Evolutionary conservation across 2,888 invertebrate genomes (phyloP).

Genomic region (Ptycholaimellus sp.): DNA sequence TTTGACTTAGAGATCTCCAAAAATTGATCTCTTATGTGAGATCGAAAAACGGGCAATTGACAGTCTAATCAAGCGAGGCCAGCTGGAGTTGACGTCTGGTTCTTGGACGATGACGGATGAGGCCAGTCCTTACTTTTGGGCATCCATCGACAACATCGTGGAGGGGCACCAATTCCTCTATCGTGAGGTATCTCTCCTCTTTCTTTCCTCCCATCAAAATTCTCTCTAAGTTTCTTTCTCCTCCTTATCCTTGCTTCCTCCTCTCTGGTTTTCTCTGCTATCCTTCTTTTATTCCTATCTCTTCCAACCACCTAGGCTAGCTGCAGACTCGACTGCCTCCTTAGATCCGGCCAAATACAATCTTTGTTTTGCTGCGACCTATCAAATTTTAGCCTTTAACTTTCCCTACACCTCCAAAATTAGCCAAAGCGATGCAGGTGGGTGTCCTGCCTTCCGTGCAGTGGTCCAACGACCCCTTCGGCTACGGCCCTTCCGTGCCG

Average conservation of each 20-base stretch:
- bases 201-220: no score
- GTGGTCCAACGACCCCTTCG: constrained; percentile 94
- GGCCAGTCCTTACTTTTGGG: constrained; percentile 62
- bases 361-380: no score
- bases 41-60: neutral
- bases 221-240: no score
- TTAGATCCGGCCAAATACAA: no score
- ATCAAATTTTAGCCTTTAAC: no score
- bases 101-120: constrained; percentile 95
- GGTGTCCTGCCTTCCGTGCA: constrained; percentile 12
- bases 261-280: no score
- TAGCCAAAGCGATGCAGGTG: neutral
- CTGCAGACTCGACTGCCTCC: no score
- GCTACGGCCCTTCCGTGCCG: constrained; percentile 78
- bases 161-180: constrained; percentile 33
- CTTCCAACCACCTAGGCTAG: no score
- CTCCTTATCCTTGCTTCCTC: no score
- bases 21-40: neutral
- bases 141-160: constrained; percentile 68
- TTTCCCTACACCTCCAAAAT: no score
- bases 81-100: constrained; percentile 68
- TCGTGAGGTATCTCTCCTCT: no score
- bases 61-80: constrained; percentile 48
- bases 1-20: neutral
- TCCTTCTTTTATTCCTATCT: no score